Base-by-base conservation (phyloP, 1,140 invertebrate genomes). In the Cotesia glomerata region DNA sequence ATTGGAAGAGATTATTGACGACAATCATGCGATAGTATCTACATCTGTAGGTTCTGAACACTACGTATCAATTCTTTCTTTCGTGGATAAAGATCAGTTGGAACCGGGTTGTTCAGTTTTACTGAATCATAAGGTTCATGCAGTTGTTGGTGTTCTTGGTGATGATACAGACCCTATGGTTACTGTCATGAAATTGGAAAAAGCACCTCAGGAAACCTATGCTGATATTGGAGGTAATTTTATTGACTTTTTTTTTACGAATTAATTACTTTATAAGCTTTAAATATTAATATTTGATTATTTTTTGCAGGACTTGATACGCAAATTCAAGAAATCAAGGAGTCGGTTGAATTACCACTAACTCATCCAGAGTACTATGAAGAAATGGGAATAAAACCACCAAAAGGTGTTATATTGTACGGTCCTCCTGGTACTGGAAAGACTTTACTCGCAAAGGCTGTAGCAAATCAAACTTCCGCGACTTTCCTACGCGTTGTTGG, bases 121-220 rank as follows among this genome's bases (percentile, higher is more conserved):
- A 0, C 89, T 99, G 0, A 99, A 99, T 88, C 98, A 99, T 87
- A 99, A 99, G 90, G 96, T 97, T 5, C 98, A 99, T 90, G 97
- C 98, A 73, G 98, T 99, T 51, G 97, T 99, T 56, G 98, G 98
- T 75, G 98, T 99, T 0, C 86, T 99, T 32, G 95, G 95, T 49
- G 98, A 99, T 89, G 98, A 99, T 83, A 99, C 97, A n/a, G 98
- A 99, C 89, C 98, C 98, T 13, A 99, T 99, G 98, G 98, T 99
- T 1, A 99, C 97, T 36, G 98, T 99, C 0, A 99, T 99, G 98
- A 99, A 99, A 86, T 84, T 99, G 49, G 98, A 99, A 82, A 99
- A 99, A 84, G 98, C 98, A 26, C 98, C 98, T 9, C 97, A 99
- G 87, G 98, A 99, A 88, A 99, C 98, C 0, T 99, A 99, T 86